These are phyloP conservation scores for Ditula angustiorana DNA, from an alignment of 2,888 invertebrate species.

Conservation along the genomic window DNA sequence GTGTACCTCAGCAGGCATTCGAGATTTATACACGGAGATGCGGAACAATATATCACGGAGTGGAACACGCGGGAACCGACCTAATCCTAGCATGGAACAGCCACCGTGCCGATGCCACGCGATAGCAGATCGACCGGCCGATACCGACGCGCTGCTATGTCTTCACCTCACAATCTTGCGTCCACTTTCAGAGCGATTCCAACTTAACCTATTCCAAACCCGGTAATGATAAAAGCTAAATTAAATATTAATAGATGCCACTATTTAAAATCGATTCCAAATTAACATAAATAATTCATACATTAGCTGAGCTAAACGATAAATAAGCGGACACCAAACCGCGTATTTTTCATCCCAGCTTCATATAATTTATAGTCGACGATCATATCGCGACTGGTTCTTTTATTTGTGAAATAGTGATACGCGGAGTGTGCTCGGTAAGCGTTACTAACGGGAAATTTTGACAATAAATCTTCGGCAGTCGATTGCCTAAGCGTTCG, in stretches of 20 bases:
- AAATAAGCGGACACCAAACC: slow-evolving; percentile 80
- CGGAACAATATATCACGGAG: slow-evolving; percentile 83
- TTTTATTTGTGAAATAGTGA: slow-evolving; percentile 85
- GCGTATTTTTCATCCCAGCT: slow-evolving; percentile 82
- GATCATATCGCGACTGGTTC: slow-evolving; percentile 85
- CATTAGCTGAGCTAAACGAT: slow-evolving; percentile 74
- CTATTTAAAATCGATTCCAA: slow-evolving; percentile 60
- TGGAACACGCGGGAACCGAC: slow-evolving; percentile 81
- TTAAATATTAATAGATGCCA: slow-evolving; percentile 56
- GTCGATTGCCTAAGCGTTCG: slow-evolving; percentile 84
- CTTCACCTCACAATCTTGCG: slow-evolving; percentile 48
- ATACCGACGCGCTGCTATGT: slow-evolving; percentile 57
- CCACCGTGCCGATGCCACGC: slow-evolving; percentile 78
- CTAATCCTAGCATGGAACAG: slow-evolving; percentile 80
- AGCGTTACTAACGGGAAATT: slow-evolving; percentile 85
- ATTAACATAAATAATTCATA: slow-evolving; percentile 76
- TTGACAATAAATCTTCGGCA: slow-evolving; percentile 83
- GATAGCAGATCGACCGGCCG: slow-evolving; percentile 77
- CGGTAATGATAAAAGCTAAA: slow-evolving; percentile 20
- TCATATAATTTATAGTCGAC: slow-evolving; percentile 83
- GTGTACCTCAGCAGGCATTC: slow-evolving; percentile 85
- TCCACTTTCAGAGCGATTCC: slow-evolving; percentile 45
- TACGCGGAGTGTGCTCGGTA: slow-evolving; percentile 83
- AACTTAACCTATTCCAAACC: neutral
- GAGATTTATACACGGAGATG: slow-evolving; percentile 84